Evolutionary conservation across 2,113 vertebrate genomes (phyloP).

Genomic region (Terrapene triunguis): DNA sequence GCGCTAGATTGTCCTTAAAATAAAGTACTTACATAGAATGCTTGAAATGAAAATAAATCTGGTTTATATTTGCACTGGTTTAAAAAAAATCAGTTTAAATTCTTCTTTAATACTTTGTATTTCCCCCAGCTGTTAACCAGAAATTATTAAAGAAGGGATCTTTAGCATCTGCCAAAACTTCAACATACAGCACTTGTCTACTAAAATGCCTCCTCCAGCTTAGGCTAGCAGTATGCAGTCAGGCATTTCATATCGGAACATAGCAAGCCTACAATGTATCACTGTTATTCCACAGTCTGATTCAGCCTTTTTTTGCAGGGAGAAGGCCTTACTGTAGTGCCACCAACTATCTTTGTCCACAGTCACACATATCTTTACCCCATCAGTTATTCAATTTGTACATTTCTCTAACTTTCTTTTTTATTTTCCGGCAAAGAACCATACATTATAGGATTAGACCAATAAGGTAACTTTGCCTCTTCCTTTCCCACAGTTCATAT

Average conservation of each 20-base stretch:
- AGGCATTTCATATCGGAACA: not conserved
- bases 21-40: not conserved
- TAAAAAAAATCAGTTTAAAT: not conserved
- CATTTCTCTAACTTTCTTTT: not conserved
- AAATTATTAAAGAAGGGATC: not conserved
- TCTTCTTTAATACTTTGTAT: too few relatives aligned
- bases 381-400: not conserved
- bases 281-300: not conserved
- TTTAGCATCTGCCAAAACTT: not conserved
- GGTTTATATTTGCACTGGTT: not conserved
- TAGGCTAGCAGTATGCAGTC: not conserved
- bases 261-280: not conserved
- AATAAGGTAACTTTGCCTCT: not conserved
- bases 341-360: not conserved
- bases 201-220: not conserved
- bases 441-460: not conserved
- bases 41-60: not conserved
- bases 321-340: accelerated
- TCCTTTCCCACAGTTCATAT: not conserved
- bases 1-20: not conserved
- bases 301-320: not conserved
- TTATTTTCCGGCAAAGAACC: not conserved
- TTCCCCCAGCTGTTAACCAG: not conserved
- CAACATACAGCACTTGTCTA: not conserved
- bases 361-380: not conserved